Base-by-base conservation (phyloP, 2,888 invertebrate species). In the Dusona sp. region DNA sequence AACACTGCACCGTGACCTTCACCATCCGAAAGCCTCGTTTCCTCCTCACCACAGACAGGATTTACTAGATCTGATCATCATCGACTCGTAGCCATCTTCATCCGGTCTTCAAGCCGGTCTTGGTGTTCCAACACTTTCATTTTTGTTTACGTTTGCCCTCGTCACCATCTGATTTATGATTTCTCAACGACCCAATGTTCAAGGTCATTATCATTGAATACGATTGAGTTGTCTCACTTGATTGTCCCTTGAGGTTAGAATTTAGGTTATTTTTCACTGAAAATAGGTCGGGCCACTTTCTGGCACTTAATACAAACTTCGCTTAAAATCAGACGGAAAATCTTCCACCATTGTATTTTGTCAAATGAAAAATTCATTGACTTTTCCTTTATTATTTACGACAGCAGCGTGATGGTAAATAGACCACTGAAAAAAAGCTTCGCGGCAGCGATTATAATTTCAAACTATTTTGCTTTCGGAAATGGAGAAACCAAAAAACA, bases 101-200 rank as follows among this genome's bases (percentile, higher is more conserved):
- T 38, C 72, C 51, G n/a, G 36, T 13, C 33, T 36, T 13, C 22
- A 1, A 25, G 29, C 51, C 33, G 45, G 29, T 33, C 33, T 48
- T n/a, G 29, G 48, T 25, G 38, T 54, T 29, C 19, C 7, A 42
- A 29, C 9, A 16, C 25, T 25, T n/a, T 54, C 33, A 22, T 48
- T 73, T 61, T 74, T 38, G 3, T 74, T 38, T 22, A 9, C 54
- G 19, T 61, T 73, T 42, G 16, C 70, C 22, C 25, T 22, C 45
- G 36, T 72, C 57, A 74, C 57, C 42, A 74, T 57, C 70, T 73
- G 45, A 74, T 78, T 67, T 57, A 38, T 74, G 9, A 74, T 16
- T 38, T 2, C 16, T 38, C 22, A 36, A 22, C 8, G 61, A 33
- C 3, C 36, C 88, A 86, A 87, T 90, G 88, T 2, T 29, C 45